Evolutionary conservation across 2,797 vertebrate species (phyloP).

Genomic region (Dipus sagitta): DNA sequence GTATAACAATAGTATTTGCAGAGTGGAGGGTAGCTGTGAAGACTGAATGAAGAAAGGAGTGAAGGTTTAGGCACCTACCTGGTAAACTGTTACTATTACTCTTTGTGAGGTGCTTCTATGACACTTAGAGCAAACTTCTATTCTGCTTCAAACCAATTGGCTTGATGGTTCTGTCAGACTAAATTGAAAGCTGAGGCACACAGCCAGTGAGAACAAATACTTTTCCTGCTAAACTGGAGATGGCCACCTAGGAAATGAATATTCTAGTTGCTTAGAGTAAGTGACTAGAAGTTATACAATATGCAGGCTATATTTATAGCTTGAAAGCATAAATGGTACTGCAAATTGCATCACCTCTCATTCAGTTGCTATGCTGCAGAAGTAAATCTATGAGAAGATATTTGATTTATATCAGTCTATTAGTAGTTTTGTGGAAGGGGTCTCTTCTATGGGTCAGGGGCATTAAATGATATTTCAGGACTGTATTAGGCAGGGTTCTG

Average conservation of each 20-base stretch:
- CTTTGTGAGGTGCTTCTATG: background rate
- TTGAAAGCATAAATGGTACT: background rate
- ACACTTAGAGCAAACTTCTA: background rate
- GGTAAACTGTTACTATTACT: background rate
- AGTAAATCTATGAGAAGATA: background rate
- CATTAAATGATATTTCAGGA: background rate
- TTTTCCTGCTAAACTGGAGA: background rate
- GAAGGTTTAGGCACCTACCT: background rate
- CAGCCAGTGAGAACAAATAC: background rate
- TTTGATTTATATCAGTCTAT: background rate
- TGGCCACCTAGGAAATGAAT: background rate
- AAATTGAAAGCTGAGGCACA: background rate
- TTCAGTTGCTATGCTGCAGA: no score
- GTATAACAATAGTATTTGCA: background rate
- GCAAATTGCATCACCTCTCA: background rate
- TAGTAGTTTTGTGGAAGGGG: background rate
- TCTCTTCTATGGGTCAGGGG: background rate
- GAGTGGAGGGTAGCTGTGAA: background rate
- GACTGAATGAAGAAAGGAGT: conserved; percentile 15
- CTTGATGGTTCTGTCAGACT: no score
- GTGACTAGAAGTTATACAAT: background rate
- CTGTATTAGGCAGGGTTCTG: no score
- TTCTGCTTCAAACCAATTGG: background rate
- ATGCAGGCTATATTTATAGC: background rate
- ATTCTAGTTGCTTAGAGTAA: background rate